Evolutionary conservation across 92 coral and sea anemone species (phyloP), one percentile per base, ranked within the genome.

Genomic region (Virgularia gustaviana): DNA sequence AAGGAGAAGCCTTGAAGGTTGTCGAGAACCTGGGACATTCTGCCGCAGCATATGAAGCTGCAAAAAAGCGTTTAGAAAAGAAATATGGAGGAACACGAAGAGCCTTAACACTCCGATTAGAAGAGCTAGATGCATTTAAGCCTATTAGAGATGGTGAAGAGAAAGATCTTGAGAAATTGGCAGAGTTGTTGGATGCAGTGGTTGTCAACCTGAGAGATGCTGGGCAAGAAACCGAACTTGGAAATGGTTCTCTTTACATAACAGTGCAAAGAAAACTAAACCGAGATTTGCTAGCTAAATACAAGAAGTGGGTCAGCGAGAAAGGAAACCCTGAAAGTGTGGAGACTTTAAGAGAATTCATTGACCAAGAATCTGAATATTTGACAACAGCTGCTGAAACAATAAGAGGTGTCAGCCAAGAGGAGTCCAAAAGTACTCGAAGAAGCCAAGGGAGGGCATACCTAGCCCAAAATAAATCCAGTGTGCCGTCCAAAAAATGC

Each of bases 161-260:
- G 51, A 77, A 51, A 38, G 82, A 75, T 60, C 72, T 75, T 9
- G 79, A 85, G 38, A 57, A 35, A 11, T 77, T 81, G 47, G 73
- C 81, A 29, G 81, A 81, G 19, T 60, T 71, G 58, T 52, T 71
- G 36, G 77, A 71, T 70, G 76, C 35, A 19, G 43, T 39, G 22
- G 78, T 72, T 41, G 85, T 83, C 16, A 87, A 75, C 74, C 38
- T 83, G 20, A 83, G 27, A 39, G 91, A 87, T 70, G 91, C 83
- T 24, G 74, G 64, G n/a, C 80, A 76, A 57, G 83, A 63, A 30
- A 83, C 78, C 12, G 88, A 86, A 45, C 55, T 82, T 49, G 87
- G 82, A 41, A 78, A 67, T 62, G 85, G 90, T 1, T 75, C 83
- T 7, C 79, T 79, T 9, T 78, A 86, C 72, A 65, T 82, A 35